Base-by-base conservation (phyloP, 1,140 invertebrate species). In the Akabosia matsudoensis region DNA sequence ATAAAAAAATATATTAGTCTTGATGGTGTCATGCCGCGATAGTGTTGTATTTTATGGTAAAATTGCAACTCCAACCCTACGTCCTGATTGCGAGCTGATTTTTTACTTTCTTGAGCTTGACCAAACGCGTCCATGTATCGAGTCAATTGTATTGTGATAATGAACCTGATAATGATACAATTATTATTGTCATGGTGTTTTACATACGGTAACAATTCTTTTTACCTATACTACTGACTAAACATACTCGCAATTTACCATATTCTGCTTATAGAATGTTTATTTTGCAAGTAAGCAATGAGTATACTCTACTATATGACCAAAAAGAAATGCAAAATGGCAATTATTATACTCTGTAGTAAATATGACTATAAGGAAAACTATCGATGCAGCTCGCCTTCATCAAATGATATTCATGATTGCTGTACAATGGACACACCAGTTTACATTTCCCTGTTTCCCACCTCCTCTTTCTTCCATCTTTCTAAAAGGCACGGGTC, bases 51-150 rank as follows among this genome's bases (percentile, higher is more conserved):
- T 18, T 45, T 45, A 7, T 18, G 18, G 18, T 45, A 61, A 61
- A 24, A 61, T n/a, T 61, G n/a, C 4, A 67, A 31, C 61, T n/a
- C n/a, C 30, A 30, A 67, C 13, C 31, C 22, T 30, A 67, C 13
- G 24, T n/a, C 30, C 30, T 67, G 61, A 67, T 67, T 67, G n/a
- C 31, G 31, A 67, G 61, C 61, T 67, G 61, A 30, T 67, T 67
- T 67, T 67, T 67, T n/a, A 10, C n/a, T 67, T 67, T n/a, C n/a
- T n/a, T n/a, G n/a, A n/a, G n/a, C 61, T 67, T 67, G 61, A 10
- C 13, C 24, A 4, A 67, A 67, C 28, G 61, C 22, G 31, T 67
- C 10, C 61, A 7, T 67, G n/a, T 67, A 30, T 67, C 22, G 61
- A 67, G 28, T 67, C 61, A 67, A 67, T 67, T 67, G 61, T 67